Base-by-base conservation (phyloP, 2,113 vertebrate genomes). In the Platysteira castanea region DNA sequence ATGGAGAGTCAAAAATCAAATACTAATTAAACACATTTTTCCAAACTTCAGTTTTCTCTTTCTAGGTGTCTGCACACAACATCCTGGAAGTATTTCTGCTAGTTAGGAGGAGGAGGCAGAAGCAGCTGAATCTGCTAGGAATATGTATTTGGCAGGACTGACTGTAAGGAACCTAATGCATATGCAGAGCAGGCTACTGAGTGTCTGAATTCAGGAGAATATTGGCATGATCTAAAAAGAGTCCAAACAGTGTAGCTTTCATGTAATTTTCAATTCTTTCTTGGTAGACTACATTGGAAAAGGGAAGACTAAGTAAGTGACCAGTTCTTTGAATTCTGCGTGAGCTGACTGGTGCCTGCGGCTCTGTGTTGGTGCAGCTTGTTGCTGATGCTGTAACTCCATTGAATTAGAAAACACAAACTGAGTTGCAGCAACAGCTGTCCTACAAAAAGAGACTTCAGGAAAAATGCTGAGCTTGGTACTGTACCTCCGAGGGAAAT, bases 71-170 rank as follows among this genome's bases (percentile, higher is more conserved):
- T 94, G 85, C 76, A 81, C 21, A 22, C 70, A 95, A 52, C 71
- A 90, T 90, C 63, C 82, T 93, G 83, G 57, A 96, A 86, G 93
- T 1, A 71, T 90, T 92, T 84, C 47, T 90, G 28, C 75, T 92
- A 24, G 41, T 84, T 93, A 84, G 68, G 59, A 82, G 57, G 30
- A 91, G 46, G 52, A 63, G 53, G 28, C 46, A 96, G 92, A 94
- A 94, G 83, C 71, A 87, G 64, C 75, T 75, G 73, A 81, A 94
- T 96, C 77, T 82, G 74, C 80, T 95, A 88, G 69, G 60, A 87
- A 53, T 95, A 90, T 52, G 60, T 65, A 60, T 61, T 78, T 92
- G 86, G 88, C 90, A 93, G 73, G 61, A 64, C 28, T 73, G 57
- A 49, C 49, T 96, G 26, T 60, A 53, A 89, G 80, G 65, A 95